Percentiles rank a stretch among this genome's conserved stretches.
phyloP scores from a whole-genome alignment of 2,888 invertebrate genomes.

The Schrankia costaestrigalis region DNA sequence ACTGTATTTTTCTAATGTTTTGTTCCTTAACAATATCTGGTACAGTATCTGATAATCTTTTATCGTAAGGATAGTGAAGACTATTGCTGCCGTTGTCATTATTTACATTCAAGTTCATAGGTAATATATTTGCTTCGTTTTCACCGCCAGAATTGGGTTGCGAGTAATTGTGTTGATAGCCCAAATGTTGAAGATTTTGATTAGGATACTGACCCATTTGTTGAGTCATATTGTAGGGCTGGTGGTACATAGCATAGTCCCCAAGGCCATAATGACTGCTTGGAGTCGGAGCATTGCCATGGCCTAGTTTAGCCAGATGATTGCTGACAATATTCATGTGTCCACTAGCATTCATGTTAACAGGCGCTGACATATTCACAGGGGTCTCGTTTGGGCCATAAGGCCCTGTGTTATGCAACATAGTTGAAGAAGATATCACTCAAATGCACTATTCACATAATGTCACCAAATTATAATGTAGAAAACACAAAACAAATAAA shows the following conservation, averaged over 20 bases:
- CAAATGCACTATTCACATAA: slow-evolving; percentile 25
- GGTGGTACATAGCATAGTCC: slow-evolving; percentile 46
- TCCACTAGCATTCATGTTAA: slow-evolving; percentile 50
- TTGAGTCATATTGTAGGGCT: slow-evolving; percentile 39
- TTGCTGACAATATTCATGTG: slow-evolving; percentile 50
- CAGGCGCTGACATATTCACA: slow-evolving; percentile 50
- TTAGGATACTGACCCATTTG: slow-evolving; percentile 47
- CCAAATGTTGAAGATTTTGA: slow-evolving; percentile 48
- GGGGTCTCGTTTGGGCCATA: slow-evolving; percentile 61
- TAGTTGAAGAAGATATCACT: slow-evolving; percentile 30
- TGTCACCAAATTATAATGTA: slow-evolving; percentile 30
- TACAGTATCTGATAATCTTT: slow-evolving; percentile 14
- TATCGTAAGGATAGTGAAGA: slow-evolving; percentile 32
- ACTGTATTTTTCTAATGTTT: slow-evolving; percentile 24
- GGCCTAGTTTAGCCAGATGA: slow-evolving; percentile 52
- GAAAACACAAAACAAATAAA: slow-evolving; percentile 54
- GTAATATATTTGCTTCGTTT: slow-evolving; percentile 42
- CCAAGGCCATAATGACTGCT: slow-evolving; percentile 47
- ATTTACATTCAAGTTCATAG: slow-evolving; percentile 54
- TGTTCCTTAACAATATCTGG: slow-evolving; percentile 17
- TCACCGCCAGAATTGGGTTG: slow-evolving; percentile 32
- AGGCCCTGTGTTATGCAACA: slow-evolving; percentile 67
- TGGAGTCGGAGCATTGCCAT: slow-evolving; percentile 39
- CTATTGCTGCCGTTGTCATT: slow-evolving; percentile 30
- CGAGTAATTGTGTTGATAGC: slow-evolving; percentile 39